A percentile compares a stretch with the other conserved stretches of the same genome.
These are phyloP conservation scores for Elanoides forficatus DNA, from an alignment of 2,113 vertebrate genomes.

Conservation along the genomic window DNA sequence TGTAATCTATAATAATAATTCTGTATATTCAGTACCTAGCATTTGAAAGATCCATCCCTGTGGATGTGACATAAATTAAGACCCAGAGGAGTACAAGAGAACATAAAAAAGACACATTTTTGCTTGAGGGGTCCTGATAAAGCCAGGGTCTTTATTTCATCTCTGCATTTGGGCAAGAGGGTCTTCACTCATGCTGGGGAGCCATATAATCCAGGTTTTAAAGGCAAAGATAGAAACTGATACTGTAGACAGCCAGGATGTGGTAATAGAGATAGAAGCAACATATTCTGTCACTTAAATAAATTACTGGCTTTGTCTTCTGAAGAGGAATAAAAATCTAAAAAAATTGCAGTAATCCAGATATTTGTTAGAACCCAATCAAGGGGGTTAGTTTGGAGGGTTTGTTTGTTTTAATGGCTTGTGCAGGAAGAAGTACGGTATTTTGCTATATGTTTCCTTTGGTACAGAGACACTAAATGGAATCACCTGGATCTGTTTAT, in stretches of 20 bases:
- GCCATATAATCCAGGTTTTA: neutral
- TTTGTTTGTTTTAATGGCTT: neutral
- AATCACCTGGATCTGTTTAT: neutral
- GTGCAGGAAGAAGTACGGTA: neutral
- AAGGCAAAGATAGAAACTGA: neutral
- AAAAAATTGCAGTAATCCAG: neutral
- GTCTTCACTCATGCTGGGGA: rapidly evolving
- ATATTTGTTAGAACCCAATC: neutral
- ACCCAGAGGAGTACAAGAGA: neutral
- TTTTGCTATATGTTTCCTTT: neutral
- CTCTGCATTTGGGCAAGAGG: neutral
- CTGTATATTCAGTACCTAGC: neutral
- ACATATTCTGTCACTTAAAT: neutral
- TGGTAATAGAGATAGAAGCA: neutral
- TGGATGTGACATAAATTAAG: neutral
- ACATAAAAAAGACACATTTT: neutral
- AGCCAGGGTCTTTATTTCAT: neutral
- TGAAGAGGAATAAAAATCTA: neutral
- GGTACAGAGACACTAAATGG: neutral
- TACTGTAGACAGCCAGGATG: neutral
- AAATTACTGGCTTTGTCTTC: neutral
- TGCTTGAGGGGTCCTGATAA: neutral
- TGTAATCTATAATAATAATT: neutral
- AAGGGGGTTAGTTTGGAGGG: neutral
- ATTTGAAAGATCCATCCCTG: neutral